These are phyloP conservation scores for Poicephalus meyeri DNA, from an alignment of 2,113 vertebrate genomes.

Conservation along the genomic window DNA sequence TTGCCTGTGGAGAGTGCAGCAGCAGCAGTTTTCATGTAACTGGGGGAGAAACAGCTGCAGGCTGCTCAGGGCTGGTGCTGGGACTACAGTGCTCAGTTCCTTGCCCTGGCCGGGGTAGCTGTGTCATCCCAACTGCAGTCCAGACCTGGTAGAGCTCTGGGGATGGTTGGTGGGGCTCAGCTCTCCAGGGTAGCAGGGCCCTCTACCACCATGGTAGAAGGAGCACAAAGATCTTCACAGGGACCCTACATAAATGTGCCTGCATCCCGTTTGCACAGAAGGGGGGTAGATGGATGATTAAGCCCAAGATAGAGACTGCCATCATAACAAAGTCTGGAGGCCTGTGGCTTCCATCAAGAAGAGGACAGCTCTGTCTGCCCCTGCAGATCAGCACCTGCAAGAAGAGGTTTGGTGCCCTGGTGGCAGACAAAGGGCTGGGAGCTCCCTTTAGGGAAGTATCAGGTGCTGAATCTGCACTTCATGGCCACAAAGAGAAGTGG, in stretches of 20 bases:
- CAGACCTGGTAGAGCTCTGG: neutral
- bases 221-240: neutral
- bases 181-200: neutral
- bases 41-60: neutral
- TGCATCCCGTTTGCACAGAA: neutral
- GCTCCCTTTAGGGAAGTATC: neutral
- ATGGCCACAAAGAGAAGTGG: neutral
- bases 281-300: neutral
- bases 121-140: rapidly evolving
- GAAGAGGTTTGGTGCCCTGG: neutral
- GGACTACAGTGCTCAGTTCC: rapidly evolving
- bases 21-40: neutral
- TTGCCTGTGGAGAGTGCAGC: rapidly evolving
- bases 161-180: neutral
- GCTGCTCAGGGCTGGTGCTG: neutral
- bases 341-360: neutral
- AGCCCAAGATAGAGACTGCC: neutral
- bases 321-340: neutral
- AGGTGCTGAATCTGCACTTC: neutral
- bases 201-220: neutral
- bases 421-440: neutral
- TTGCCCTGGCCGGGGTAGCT: neutral
- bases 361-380: neutral
- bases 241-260: neutral
- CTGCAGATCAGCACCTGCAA: neutral